Evolutionary conservation across 2,797 vertebrate species (phyloP), one percentile per base, ranked within the genome.

Genomic region (Platyrinchus mystaceus): DNA sequence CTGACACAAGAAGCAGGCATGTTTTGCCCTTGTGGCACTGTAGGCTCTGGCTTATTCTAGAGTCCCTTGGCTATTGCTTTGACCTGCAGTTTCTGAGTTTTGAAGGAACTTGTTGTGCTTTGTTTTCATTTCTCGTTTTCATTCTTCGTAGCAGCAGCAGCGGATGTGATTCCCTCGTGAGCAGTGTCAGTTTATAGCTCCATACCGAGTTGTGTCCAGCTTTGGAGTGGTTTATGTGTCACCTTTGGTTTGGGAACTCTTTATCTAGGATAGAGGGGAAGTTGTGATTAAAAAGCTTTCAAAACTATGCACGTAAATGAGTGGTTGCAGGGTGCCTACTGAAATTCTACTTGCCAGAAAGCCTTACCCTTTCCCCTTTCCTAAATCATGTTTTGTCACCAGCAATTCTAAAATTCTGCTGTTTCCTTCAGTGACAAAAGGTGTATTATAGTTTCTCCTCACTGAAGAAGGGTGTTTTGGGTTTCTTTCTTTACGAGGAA

Each of bases 401-500:
- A n/a, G 66, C 32, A 43, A 0, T 39, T 76, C 60, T 53, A 50
- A 10, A 55, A 3, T 82, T 70, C 36, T 77, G 44, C 49, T 47
- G 3, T 18, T 55, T 60, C 37, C 66, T 55, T 74, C 12, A 14
- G 8, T 39, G 41, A 41, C 30, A 41, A 13, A 81, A 53, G 44
- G 18, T 53, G 12, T 23, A 3, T 81, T 43, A 3, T n/a, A n/a
- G 32, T 18, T 9, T 24, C 16, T 32, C 64, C 36, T 94, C 47
- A 10, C 39, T 28, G 36, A 37, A 69, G 32, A n/a, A 43, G 10
- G 8, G 3, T 24, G 37, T 34, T 30, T 37, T 44, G 50, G 10
- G 2, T 2, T 28, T 37, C 74, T 39, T 15, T 3, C 22, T 71
- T 62, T 9, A 4, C 1, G 5, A 20, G 26, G 7, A 56, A 5